Conservation (phyloP, 2,797 vertebrate genomes). For the Poecilia velifera region DNA sequence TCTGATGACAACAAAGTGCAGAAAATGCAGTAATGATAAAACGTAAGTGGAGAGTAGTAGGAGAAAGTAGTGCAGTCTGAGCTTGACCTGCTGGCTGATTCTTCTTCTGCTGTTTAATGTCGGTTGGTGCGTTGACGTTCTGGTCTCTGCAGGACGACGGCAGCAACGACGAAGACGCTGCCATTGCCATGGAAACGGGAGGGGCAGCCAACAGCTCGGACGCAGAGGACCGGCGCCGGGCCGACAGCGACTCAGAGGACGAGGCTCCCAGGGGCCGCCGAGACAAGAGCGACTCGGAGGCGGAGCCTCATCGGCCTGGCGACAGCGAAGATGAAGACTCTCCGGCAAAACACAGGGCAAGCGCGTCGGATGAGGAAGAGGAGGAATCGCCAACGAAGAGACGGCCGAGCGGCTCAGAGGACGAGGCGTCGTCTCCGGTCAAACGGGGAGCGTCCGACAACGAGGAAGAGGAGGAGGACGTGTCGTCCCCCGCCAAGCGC, state of each 20-base stretch:
- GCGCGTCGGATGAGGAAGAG: constrained; percentile 76
- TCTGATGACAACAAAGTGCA: too few species aligned
- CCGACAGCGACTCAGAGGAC: constrained; percentile 81
- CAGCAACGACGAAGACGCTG: constrained; percentile 84
- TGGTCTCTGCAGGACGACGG: constrained; percentile 84
- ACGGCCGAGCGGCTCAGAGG: constrained; percentile 75
- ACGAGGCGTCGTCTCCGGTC: constrained; percentile 64
- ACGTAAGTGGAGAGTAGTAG: not conserved
- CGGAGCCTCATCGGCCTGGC: constrained; percentile 61
- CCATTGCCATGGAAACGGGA: constrained; percentile 50
- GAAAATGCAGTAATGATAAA: not conserved
- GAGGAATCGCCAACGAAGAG: constrained; percentile 46
- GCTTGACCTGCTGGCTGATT: not conserved
- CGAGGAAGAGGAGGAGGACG: constrained; percentile 38
- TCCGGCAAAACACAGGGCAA: constrained; percentile 73
- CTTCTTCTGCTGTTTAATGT: not conserved
- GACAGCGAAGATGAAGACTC: constrained; percentile 77
- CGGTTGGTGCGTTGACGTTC: not conserved
- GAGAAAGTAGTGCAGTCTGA: not conserved
- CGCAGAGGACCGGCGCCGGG: constrained; percentile 65
- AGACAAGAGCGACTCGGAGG: constrained; percentile 83
- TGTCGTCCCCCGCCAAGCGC: constrained; percentile 13
- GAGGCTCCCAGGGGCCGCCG: constrained; percentile 4
- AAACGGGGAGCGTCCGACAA: not conserved
- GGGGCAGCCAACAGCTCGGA: constrained; percentile 69